These are phyloP conservation scores for Habrosyne pyritoides DNA, from an alignment of 2,888 invertebrate species.

Conservation along the genomic window DNA sequence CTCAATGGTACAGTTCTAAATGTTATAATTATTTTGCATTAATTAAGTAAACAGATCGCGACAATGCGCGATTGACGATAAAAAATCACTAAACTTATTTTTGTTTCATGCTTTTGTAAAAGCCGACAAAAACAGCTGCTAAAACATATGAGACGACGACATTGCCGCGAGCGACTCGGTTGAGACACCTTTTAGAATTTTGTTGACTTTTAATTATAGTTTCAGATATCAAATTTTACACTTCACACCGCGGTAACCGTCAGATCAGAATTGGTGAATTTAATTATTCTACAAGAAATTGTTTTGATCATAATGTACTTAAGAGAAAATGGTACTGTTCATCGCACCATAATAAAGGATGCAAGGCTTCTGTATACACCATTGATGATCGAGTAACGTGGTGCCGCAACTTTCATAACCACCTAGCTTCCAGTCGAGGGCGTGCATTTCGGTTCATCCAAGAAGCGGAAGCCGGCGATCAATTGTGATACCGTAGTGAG, in stretches of 20 bases:
- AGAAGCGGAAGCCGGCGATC: not conserved
- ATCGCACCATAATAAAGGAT: conserved; percentile 38
- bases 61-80: too few species aligned
- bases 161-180: too few species aligned
- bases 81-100: too few species aligned
- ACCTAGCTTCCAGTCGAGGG: not conserved
- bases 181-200: too few species aligned
- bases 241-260: not conserved
- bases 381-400: conserved; percentile 6
- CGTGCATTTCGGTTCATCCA: not conserved
- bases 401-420: not conserved
- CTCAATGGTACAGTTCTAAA: too few species aligned
- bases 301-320: not conserved
- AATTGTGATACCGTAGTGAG: not conserved
- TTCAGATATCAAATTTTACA: not conserved
- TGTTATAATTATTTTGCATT: too few species aligned
- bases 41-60: too few species aligned
- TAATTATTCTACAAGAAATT: not conserved
- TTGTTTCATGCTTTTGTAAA: too few species aligned
- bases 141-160: too few species aligned
- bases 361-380: conserved; percentile 40
- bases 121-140: too few species aligned
- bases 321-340: conserved; percentile 44
- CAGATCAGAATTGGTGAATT: not conserved
- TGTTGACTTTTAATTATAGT: too few species aligned